phyloP scores from a whole-genome alignment of 2,888 invertebrate genomes.

The Conistra vaccinii region DNA sequence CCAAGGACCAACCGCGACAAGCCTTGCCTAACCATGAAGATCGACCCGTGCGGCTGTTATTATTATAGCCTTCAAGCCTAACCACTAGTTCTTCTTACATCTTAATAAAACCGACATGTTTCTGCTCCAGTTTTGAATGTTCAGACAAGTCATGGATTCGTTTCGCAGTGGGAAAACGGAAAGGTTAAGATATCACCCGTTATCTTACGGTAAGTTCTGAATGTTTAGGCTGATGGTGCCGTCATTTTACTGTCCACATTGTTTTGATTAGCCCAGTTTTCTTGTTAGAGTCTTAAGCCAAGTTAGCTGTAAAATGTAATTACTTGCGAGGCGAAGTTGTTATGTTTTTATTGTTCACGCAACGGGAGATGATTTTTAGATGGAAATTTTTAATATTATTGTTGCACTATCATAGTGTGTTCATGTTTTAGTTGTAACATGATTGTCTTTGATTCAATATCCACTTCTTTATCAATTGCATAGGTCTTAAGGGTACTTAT shows the following conservation, averaged over 20 bases:
- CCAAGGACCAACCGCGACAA: background rate
- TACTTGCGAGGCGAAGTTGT: slow-evolving; percentile 48
- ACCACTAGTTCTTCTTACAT: no score
- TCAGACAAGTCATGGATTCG: slow-evolving; percentile 61
- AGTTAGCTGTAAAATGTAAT: slow-evolving; percentile 65
- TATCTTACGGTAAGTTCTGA: slow-evolving; percentile 78
- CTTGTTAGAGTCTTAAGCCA: slow-evolving; percentile 47
- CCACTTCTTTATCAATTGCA: background rate
- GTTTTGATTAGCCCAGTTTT: slow-evolving; percentile 70
- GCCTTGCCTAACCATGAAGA: background rate
- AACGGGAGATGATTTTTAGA: slow-evolving; percentile 45
- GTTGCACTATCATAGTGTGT: background rate
- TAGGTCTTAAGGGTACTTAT: no score
- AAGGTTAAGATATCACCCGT: slow-evolving; percentile 78
- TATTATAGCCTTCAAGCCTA: background rate
- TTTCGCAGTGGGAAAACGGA: slow-evolving; percentile 72
- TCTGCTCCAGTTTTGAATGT: slow-evolving; percentile 55
- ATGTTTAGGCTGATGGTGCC: slow-evolving; percentile 58
- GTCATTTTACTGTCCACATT: slow-evolving; percentile 67
- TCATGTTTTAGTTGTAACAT: background rate
- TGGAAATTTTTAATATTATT: slow-evolving; percentile 21
- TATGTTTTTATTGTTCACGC: slow-evolving; percentile 60
- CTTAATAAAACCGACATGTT: slow-evolving; percentile 23
- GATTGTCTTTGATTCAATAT: background rate
- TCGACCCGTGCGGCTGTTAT: background rate